Evolutionary conservation across 2,113 vertebrate genomes (phyloP).

Genomic region (Corydoras maculifer): DNA sequence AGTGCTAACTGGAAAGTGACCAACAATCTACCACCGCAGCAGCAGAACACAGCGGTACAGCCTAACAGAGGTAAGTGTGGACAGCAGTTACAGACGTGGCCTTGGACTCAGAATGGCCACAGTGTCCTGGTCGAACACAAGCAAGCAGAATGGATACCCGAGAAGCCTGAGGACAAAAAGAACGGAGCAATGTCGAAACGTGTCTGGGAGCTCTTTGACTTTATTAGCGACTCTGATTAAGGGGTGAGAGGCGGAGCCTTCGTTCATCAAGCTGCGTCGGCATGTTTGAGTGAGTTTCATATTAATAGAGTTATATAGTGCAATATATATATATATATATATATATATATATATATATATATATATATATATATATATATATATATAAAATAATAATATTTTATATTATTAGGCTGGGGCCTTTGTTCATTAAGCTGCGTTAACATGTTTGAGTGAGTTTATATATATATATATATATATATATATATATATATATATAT

Average conservation of each 20-base stretch:
- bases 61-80: conserved; percentile 18
- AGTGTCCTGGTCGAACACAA: conserved; percentile 33
- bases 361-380: too few relatives aligned
- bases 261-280: too few relatives aligned
- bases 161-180: conserved; percentile 23
- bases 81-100: conserved; percentile 43
- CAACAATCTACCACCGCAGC: conserved; percentile 4
- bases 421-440: background rate
- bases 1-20: background rate
- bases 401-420: too few relatives aligned
- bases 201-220: conserved; percentile 63
- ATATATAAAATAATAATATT: too few relatives aligned
- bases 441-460: too few relatives aligned
- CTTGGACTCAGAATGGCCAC: conserved; percentile 59
- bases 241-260: background rate
- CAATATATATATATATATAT: too few relatives aligned
- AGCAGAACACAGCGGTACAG: conserved; percentile 2
- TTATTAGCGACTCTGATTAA: conserved; percentile 48
- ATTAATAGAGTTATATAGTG: too few relatives aligned
- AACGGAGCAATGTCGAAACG: conserved; percentile 25
- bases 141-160: conserved; percentile 37
- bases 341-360: too few relatives aligned
- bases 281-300: too few relatives aligned
- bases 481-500: too few relatives aligned
- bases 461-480: too few relatives aligned